phyloP scores from a whole-genome alignment of 2,888 invertebrate genomes.

The Stenodema calcarata region DNA sequence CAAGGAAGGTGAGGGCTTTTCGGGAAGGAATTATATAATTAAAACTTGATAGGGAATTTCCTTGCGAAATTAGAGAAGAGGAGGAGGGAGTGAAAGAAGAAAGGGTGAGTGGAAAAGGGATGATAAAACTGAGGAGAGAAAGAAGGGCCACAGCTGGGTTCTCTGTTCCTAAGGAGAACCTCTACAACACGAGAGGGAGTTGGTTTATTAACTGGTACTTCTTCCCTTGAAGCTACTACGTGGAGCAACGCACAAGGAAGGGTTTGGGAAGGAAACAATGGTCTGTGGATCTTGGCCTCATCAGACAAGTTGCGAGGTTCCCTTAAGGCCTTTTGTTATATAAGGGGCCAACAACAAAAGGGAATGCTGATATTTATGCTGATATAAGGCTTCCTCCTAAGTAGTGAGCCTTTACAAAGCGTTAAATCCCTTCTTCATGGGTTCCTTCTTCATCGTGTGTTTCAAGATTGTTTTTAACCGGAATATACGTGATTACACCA shows the following conservation, averaged over 20 bases:
- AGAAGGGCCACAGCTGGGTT: slow-evolving; percentile 33
- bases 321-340: slow-evolving; percentile 29
- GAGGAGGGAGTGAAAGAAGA: background rate
- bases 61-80: background rate
- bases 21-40: slow-evolving; percentile 53
- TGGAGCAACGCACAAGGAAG: background rate
- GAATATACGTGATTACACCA: background rate
- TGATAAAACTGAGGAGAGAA: background rate
- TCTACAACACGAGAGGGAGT: slow-evolving; percentile 13
- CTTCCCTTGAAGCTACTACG: background rate
- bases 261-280: slow-evolving; percentile 21
- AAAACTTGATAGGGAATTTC: slow-evolving; percentile 54
- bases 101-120: background rate
- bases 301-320: slow-evolving; percentile 25
- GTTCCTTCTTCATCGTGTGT: background rate
- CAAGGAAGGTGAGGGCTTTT: background rate
- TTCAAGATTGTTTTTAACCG: background rate
- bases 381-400: slow-evolving; percentile 12
- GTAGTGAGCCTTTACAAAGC: background rate
- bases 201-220: slow-evolving; percentile 38
- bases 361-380: background rate
- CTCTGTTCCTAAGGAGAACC: background rate
- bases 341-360: background rate
- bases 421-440: background rate
- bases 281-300: slow-evolving; percentile 11